A percentile compares a stretch with the other conserved stretches of the same genome.
Evolutionary conservation across 30 jellyfish, hydroid and myxozoan genomes (phyloP).

Genomic region (Aurelia coerulea): DNA sequence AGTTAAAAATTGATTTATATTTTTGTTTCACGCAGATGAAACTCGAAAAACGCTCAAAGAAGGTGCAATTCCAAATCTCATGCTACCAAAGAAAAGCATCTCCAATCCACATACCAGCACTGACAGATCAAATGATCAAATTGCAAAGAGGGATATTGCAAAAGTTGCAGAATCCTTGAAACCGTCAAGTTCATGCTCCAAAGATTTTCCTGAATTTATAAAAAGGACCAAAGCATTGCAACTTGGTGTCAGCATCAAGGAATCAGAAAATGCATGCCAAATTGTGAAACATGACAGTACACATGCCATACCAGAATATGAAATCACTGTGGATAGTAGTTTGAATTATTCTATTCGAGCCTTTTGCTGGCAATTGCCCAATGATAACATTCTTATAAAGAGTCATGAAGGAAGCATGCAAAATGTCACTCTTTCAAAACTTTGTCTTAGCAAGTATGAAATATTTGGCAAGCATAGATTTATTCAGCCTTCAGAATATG

Average conservation of each 20-base stretch:
- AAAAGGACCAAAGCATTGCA: neutral
- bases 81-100: conserved; percentile 29
- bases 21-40: too few species aligned
- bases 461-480: too few species aligned
- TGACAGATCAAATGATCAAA: conserved; percentile 2
- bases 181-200: neutral
- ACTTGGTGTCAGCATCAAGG: conserved; percentile 3
- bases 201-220: neutral
- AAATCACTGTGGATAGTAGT: conserved; percentile 23
- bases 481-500: neutral
- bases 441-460: neutral
- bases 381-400: neutral
- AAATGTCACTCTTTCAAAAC: conserved; percentile 43
- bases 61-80: neutral
- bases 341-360: conserved; percentile 32
- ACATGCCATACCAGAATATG: conserved; percentile 28
- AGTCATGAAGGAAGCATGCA: neutral
- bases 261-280: neutral
- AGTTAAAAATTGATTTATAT: too few species aligned
- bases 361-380: conserved; percentile 41
- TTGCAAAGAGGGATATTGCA: conserved; percentile 6
- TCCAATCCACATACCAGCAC: neutral
- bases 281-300: neutral
- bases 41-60: neutral
- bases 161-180: neutral